Evolutionary conservation across 2,888 invertebrate species (phyloP), one percentile per base, ranked within the genome.

Genomic region (Stratiomys singularior): DNA sequence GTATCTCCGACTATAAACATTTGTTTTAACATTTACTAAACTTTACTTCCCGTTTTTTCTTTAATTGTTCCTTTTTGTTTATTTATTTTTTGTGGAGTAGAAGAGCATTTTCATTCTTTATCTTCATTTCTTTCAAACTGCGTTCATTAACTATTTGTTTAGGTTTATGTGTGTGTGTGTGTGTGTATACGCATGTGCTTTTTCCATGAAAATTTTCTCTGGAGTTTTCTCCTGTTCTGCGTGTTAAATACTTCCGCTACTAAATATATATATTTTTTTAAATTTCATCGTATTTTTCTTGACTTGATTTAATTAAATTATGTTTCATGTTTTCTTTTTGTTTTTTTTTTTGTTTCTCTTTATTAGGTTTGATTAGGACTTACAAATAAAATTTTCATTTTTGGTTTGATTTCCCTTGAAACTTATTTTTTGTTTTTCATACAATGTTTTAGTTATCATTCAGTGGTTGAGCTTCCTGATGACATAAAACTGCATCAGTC

Each of bases 401-500:
- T 0, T n/a, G 46, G 13, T 47, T 76, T 76, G 4, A 13, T 74
- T 76, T 60, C n/a, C n/a, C n/a, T n/a, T n/a, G n/a, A n/a, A n/a
- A n/a, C n/a, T n/a, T 44, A 47, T 58, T 74, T 74, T 27, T 21
- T 44, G 30, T 28, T 27, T 18, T 5, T 52, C 15, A 52, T 18
- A 13, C 18, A 18, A 52, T 13, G 27, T 13, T 72, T 47, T 69
- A 23, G 9, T 69, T 18, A n/a, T 27, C 25, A 47, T 71, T 72
- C 11, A 21, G 5, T 72, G 37, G 30, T 74, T 74, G 74, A 74
- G 74, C 74, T 60, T 76, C 15, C 64, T 76, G 76, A 76, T 76
- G 63, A 13, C 76, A 76, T 76, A 76, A 76, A 76, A 76, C 76
- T 63, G 76, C 76, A 76, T 46, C 76, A 76, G 58, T 72, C 37